These are phyloP conservation scores for Miichthys miiuy DNA, from an alignment of 2,797 vertebrate genomes.

Conservation along the genomic window DNA sequence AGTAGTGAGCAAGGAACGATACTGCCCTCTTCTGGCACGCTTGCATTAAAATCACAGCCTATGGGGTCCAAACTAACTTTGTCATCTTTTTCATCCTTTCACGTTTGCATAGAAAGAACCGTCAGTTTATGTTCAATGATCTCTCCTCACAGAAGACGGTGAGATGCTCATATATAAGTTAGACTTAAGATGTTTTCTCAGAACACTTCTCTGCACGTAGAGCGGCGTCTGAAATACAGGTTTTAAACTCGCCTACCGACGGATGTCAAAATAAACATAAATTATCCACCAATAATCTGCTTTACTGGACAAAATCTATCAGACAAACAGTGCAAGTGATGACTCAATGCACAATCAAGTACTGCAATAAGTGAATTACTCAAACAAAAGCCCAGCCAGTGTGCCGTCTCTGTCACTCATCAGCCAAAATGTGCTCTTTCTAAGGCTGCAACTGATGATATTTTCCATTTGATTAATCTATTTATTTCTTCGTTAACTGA, in stretches of 20 bases:
- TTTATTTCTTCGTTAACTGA: background rate
- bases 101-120: background rate
- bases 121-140: background rate
- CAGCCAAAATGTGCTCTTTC: background rate
- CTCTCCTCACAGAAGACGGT: background rate
- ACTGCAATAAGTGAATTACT: background rate
- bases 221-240: background rate
- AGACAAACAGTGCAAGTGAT: background rate
- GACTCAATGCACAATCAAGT: background rate
- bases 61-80: background rate
- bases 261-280: background rate
- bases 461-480: background rate
- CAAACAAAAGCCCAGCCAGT: background rate
- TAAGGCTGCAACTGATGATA: background rate
- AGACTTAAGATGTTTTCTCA: background rate
- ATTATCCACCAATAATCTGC: background rate
- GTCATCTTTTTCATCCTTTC: background rate
- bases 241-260: background rate
- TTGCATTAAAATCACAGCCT: background rate
- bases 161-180: background rate
- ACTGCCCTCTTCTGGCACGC: conserved; percentile 70
- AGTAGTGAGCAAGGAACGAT: conserved; percentile 14
- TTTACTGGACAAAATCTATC: background rate
- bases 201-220: background rate
- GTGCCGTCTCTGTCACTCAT: background rate